phyloP scores from a whole-genome alignment of 2,113 vertebrate species.

The Galemys pyrenaicus region DNA sequence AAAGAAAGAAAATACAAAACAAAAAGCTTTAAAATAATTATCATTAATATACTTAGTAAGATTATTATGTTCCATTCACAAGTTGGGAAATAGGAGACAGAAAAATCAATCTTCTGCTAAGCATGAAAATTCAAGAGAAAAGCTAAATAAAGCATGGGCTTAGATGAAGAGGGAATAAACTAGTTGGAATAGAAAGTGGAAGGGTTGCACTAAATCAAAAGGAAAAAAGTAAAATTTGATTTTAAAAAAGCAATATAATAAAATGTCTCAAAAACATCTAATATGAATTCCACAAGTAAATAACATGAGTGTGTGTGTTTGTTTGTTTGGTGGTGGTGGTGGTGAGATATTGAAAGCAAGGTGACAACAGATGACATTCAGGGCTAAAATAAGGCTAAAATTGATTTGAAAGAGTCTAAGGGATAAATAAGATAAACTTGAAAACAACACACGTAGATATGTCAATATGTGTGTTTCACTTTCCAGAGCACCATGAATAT shows the following conservation, averaged over 20 bases:
- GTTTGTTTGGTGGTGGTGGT: neutral
- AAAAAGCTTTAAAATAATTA: neutral
- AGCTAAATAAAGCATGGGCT: neutral
- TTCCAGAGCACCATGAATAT: neutral
- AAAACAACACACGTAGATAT: neutral
- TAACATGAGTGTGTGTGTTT: neutral
- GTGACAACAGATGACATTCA: neutral
- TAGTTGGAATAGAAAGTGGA: neutral
- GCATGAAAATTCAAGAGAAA: neutral
- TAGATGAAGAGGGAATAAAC: neutral
- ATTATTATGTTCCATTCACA: neutral
- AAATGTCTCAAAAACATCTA: neutral
- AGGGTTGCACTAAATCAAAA: neutral
- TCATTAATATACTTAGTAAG: neutral
- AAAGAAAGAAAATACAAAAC: neutral
- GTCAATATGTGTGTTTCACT: neutral
- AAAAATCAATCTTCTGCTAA: neutral
- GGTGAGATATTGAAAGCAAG: neutral
- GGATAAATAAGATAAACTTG: neutral
- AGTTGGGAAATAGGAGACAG: neutral
- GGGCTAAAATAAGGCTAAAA: neutral
- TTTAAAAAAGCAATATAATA: neutral
- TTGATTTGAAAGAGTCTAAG: neutral
- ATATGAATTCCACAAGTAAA: neutral
- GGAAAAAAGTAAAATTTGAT: neutral